Evolutionary conservation across 1,140 invertebrate species (phyloP), one percentile per base, ranked within the genome.

Genomic region (Dinoponera quadriceps): DNA sequence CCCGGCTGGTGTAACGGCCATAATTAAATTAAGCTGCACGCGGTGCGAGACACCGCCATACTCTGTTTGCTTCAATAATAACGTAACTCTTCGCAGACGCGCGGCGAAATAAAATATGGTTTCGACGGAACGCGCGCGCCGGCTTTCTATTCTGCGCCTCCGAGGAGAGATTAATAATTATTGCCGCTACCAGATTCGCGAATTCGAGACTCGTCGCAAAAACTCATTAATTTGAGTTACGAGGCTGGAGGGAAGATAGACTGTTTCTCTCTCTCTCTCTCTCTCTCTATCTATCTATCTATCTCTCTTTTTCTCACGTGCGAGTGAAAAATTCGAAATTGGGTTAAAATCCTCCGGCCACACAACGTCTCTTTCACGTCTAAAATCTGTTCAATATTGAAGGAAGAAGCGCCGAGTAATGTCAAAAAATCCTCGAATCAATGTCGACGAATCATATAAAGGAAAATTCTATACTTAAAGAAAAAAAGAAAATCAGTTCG

Each of bases 11-110:
- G 5, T 78, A 78, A 69, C 65, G 63, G 27, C 49, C 65, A 68
- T 78, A 78, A 78, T 78, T 78, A 69, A 78, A 78, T 78, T 78
- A 78, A 78, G 33, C 63, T 22, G 22, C 62, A 20, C 49, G 51
- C 51, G 33, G 75, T 27, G 18, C 55, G 75, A 69, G 75, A 78
- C 63, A 78, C 51, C 63, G 63, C 3, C 49, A 63, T 33, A 55
- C 65, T 78, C 63, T 57, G 63, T 78, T 78, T 78, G 49, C 63
- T 68, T 78, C 49, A 69, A 44, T 78, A 78, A 78, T 57, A 68
- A 66, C 29, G 63, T 69, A 69, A 78, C 66, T 78, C 1, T 29
- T 78, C 63, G 75, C 63, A 57, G 63, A 20, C 44, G 63, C 44
- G 63, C n/a, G 51, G 18, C 63, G n/a, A 78, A 78, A 78, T 55